Percentiles rank a stretch among this genome's conserved stretches.
These are phyloP conservation scores for Hedya salicella DNA, from an alignment of 2,888 invertebrate genomes.

Conservation along the genomic window DNA sequence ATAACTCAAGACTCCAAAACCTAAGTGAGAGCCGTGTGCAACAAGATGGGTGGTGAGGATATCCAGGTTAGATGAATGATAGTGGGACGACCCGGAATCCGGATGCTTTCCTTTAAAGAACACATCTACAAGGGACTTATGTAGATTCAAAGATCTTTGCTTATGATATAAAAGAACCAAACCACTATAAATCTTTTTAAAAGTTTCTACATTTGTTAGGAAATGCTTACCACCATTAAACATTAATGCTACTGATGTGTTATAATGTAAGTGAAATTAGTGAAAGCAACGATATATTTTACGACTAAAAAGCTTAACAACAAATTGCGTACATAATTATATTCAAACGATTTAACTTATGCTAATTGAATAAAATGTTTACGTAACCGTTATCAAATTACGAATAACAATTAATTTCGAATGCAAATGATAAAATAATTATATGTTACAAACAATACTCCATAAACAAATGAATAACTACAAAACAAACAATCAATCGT, in stretches of 20 bases:
- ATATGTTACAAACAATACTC: not conserved
- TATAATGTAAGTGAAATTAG: constrained; percentile 37
- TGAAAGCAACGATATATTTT: constrained; percentile 37
- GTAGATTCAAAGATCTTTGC: too few species aligned
- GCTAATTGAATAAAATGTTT: constrained; percentile 29
- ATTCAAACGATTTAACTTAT: constrained; percentile 23
- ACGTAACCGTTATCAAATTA: constrained; percentile 24
- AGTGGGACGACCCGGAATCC: too few species aligned
- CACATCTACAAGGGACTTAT: too few species aligned
- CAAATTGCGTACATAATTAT: constrained; percentile 25
- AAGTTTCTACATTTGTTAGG: not conserved
- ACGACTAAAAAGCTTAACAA: constrained; percentile 33
- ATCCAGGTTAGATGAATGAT: too few species aligned
- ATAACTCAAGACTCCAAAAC: too few species aligned
- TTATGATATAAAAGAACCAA: too few species aligned
- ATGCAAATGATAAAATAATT: constrained; percentile 5
- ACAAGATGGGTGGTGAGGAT: too few species aligned
- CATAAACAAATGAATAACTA: constrained; percentile 23
- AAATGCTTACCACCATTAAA: not conserved
- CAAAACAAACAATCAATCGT: constrained; percentile 39
- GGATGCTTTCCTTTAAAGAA: too few species aligned
- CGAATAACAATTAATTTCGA: constrained; percentile 1
- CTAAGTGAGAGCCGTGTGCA: too few species aligned
- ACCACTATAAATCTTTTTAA: not conserved
- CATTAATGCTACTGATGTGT: constrained; percentile 10